phyloP scores from a whole-genome alignment of 2,888 invertebrate species.

The Silvanus unidentatus region DNA sequence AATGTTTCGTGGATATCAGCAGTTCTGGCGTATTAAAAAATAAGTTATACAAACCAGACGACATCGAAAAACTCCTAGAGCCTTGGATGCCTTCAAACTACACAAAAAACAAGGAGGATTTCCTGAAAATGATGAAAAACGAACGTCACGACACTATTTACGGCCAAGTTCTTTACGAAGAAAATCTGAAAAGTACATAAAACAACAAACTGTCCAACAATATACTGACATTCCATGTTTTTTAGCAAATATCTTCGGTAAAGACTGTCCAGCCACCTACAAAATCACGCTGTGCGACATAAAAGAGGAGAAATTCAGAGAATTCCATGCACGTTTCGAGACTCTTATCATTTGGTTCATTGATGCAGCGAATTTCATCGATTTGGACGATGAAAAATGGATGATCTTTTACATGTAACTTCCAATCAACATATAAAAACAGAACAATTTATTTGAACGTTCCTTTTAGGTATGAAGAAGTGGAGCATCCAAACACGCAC shows the following conservation, averaged over 20 bases:
- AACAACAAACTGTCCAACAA: no score
- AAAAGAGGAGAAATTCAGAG: slow-evolving; percentile 64
- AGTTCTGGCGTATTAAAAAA: slow-evolving; percentile 55
- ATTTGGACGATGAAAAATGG: slow-evolving; percentile 90
- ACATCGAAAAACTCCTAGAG: slow-evolving; percentile 30
- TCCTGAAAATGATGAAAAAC: slow-evolving; percentile 22
- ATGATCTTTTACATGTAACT: slow-evolving; percentile 77
- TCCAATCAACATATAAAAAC: slow-evolving; percentile 20
- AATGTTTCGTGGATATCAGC: slow-evolving; percentile 69
- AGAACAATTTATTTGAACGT: slow-evolving; percentile 1
- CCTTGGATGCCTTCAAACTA: slow-evolving; percentile 38
- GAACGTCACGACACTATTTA: slow-evolving; percentile 33
- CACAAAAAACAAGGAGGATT: slow-evolving; percentile 26
- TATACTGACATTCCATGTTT: no score
- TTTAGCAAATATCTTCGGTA: slow-evolving; percentile 13
- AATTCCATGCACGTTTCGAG: slow-evolving; percentile 79
- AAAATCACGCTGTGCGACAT: slow-evolving; percentile 77
- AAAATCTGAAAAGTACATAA: no score
- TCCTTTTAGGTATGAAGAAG: slow-evolving; percentile 63
- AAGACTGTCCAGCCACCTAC: slow-evolving; percentile 48
- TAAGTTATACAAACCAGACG: slow-evolving; percentile 32
- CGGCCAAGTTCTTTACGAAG: slow-evolving; percentile 32
- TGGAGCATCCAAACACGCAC: slow-evolving; percentile 53
- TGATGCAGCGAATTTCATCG: slow-evolving; percentile 92
- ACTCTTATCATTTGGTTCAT: slow-evolving; percentile 93